Evolutionary conservation across 2,113 vertebrate species (phyloP), one percentile per base, ranked within the genome.

Genomic region (Sinocyclocheilus anshuiensis): DNA sequence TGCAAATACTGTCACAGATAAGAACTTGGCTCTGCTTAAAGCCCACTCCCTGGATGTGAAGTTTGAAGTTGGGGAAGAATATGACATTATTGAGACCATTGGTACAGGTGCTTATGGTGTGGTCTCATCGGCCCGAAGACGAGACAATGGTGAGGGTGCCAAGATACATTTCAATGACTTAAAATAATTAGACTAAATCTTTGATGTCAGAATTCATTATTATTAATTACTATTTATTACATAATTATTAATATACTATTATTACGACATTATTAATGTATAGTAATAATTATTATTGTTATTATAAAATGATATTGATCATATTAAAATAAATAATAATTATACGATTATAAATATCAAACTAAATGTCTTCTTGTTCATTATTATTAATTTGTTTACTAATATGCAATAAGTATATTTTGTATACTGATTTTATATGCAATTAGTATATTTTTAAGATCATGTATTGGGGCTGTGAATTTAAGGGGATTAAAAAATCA

Each of bases 81-180:
- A 98, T 67, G 96, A 97, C 76, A 90, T 98, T 76, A 97, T 99
- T 45, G 97, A 98, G 93, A 98, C 97, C 86, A 98, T 98, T n/a
- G 97, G 97, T 55, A 98, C 97, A 0, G 97, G 97, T 2, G 97
- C 97, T 39, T 98, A 98, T 11, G 97, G 97, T 0, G 97, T 99
- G 0, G 97, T 99, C 80, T 98, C 97, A 53, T 98, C 97, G 0
- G 97, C 97, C 0, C 95, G 95, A 61, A 95, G 96, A 18, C 92
- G 96, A 45, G 96, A 95, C 88, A 97, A 96, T 6, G 97, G 97
- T 97, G 90, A 88, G 94, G 2, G 61, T 6, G 50, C 57, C 22
- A 85, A 86, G n/a, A 36, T 59, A 57, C 8, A 48, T 53, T 20
- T 29, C 10, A 42, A 0, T 42, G 18, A 12, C 20, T 72, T 72